A percentile compares a stretch with the other conserved stretches of the same genome.
phyloP scores from a whole-genome alignment of 2,113 vertebrate genomes.

The Peucedramus taeniatus region DNA sequence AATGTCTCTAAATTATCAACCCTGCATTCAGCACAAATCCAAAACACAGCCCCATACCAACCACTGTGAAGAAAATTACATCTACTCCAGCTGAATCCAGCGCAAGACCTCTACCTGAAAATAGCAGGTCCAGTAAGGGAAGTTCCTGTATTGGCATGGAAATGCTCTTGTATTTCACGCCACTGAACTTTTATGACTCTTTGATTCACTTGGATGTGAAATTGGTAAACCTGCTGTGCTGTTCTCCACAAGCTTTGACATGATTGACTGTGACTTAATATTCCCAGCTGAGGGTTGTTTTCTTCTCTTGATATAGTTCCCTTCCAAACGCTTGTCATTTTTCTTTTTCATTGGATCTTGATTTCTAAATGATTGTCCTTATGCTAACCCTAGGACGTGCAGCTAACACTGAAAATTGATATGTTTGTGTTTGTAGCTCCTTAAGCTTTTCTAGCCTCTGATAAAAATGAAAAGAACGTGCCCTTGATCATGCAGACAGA shows the following conservation, averaged over 20 bases:
- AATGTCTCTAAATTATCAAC: neutral
- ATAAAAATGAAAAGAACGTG: neutral
- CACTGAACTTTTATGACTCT: neutral
- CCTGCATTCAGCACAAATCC: neutral
- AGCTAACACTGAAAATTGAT: neutral
- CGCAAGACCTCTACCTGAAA: neutral
- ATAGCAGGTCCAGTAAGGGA: neutral
- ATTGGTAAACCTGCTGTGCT: conserved; percentile 10
- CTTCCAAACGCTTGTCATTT: conserved; percentile 23
- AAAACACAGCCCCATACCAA: neutral
- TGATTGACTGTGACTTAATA: conserved; percentile 50
- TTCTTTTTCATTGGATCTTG: conserved; percentile 14
- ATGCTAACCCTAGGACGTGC: neutral
- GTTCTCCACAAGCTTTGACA: conserved; percentile 21
- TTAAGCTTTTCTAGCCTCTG: neutral
- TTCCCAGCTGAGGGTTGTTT: conserved; percentile 37
- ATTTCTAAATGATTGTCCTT: conserved; percentile 38
- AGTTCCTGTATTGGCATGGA: neutral
- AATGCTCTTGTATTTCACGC: neutral
- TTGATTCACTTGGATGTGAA: conserved; percentile 19
- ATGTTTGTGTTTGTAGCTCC: neutral
- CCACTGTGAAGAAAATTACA: neutral
- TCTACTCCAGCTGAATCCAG: neutral
- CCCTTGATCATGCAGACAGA: neutral
- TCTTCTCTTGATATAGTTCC: neutral